A percentile compares a stretch with the other conserved stretches of the same genome.
These are phyloP conservation scores for Syrista parreyssii DNA, from an alignment of 2,888 invertebrate species.

Conservation along the genomic window DNA sequence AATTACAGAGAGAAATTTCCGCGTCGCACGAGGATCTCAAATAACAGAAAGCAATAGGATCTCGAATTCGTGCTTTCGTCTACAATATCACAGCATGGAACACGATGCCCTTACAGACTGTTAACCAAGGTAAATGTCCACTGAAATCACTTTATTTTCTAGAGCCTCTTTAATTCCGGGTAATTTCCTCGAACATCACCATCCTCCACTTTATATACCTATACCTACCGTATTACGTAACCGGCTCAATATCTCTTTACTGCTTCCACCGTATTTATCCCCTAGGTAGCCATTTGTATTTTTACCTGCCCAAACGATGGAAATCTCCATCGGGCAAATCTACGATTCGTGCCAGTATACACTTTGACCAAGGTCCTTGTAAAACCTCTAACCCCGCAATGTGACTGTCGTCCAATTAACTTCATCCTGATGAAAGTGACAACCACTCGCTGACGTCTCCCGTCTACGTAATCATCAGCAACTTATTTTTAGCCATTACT, in stretches of 20 bases:
- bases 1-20: not conserved
- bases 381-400: not conserved
- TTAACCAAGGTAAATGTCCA: constrained; percentile 30
- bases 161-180: constrained; percentile 37
- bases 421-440: not conserved
- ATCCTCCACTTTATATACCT: not conserved
- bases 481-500: not conserved
- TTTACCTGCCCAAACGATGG: not conserved
- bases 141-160: constrained; percentile 41
- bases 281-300: not conserved
- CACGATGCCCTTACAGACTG: constrained; percentile 1
- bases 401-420: not conserved
- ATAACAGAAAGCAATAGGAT: not conserved
- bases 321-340: not conserved
- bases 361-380: not conserved
- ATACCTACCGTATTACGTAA: constrained; percentile 1
- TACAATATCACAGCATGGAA: no score
- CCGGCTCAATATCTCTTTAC: constrained; percentile 34
- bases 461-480: not conserved
- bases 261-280: constrained; percentile 20
- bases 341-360: not conserved
- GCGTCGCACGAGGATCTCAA: not conserved
- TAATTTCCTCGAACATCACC: constrained; percentile 31
- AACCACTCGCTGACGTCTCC: not conserved
- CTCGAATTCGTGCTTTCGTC: not conserved